These are phyloP conservation scores for Dryadula phaetusa DNA, from an alignment of 2,888 invertebrate genomes.

Conservation along the genomic window DNA sequence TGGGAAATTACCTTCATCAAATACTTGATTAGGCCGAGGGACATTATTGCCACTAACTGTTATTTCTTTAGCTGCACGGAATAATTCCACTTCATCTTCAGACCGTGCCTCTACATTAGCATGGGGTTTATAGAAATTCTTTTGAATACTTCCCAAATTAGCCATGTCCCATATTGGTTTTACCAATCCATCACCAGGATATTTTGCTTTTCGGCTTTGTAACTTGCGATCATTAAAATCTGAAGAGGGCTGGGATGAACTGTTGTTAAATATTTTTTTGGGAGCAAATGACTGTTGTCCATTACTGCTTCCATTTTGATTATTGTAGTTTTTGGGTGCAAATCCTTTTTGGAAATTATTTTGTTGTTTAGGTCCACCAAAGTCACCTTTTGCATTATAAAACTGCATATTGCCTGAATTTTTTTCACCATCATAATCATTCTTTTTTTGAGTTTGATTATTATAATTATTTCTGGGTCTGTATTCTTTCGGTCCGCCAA, in stretches of 20 bases:
- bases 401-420: slow-evolving; percentile 71
- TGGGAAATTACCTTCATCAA: slow-evolving; percentile 96
- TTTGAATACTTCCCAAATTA: slow-evolving; percentile 92
- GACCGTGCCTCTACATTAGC: slow-evolving; percentile 87
- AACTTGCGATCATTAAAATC: slow-evolving; percentile 81
- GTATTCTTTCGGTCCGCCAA: slow-evolving; percentile 78
- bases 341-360: slow-evolving; percentile 71
- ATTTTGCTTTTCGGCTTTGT: slow-evolving; percentile 87
- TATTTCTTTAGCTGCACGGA: slow-evolving; percentile 91
- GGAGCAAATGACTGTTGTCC: slow-evolving; percentile 68
- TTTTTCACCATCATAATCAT: slow-evolving; percentile 71
- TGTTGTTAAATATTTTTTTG: slow-evolving; percentile 71
- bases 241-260: slow-evolving; percentile 59
- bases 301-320: slow-evolving; percentile 60
- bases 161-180: slow-evolving; percentile 94
- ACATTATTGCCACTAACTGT: slow-evolving; percentile 94
- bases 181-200: slow-evolving; percentile 88
- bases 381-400: slow-evolving; percentile 75
- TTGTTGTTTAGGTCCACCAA: slow-evolving; percentile 78
- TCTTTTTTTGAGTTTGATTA: slow-evolving; percentile 70
- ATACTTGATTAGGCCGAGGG: slow-evolving; percentile 94
- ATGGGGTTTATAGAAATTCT: slow-evolving; percentile 96
- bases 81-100: slow-evolving; percentile 90
- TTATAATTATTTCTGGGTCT: slow-evolving; percentile 76
- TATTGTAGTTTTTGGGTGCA: slow-evolving; percentile 71